Evolutionary conservation across 2,888 invertebrate genomes (phyloP).

Genomic region (Muscina levida): DNA sequence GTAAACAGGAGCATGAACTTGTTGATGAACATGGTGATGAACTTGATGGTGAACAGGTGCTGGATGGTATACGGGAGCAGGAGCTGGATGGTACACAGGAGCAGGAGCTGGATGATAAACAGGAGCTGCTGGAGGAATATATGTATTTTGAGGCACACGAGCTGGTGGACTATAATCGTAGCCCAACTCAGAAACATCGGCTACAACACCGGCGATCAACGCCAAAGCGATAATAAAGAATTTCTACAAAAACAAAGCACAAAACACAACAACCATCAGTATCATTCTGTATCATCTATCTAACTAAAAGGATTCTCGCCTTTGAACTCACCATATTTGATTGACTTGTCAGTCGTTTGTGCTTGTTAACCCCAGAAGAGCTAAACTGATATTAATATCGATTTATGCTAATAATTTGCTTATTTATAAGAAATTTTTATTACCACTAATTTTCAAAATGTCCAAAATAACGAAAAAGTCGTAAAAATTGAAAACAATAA

Average conservation of each 20-base stretch:
- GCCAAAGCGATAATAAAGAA: slow-evolving; percentile 45
- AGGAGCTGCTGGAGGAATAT: slow-evolving; percentile 9
- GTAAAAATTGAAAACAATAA: neutral
- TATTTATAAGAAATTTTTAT: neutral
- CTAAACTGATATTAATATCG: neutral
- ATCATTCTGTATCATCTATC: no score
- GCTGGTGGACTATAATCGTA: slow-evolving; percentile 58
- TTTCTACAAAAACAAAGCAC: slow-evolving; percentile 52
- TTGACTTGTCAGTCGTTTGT: slow-evolving; percentile 6
- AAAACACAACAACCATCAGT: neutral
- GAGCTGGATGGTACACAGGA: neutral
- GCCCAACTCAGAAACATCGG: slow-evolving; percentile 60
- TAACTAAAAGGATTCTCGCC: neutral
- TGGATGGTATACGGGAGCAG: slow-evolving; percentile 1
- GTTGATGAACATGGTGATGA: no score
- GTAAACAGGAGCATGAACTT: neutral
- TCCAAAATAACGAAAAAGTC: no score
- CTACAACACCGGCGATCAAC: slow-evolving; percentile 52
- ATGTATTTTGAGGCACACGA: neutral
- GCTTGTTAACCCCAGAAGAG: neutral
- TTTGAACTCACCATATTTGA: slow-evolving; percentile 15
- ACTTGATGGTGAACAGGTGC: neutral
- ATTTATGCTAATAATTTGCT: neutral
- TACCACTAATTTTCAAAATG: no score
- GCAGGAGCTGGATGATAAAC: slow-evolving; percentile 12